Conservation (phyloP, 2,797 vertebrate genomes). For the Rallus crepitans region DNA sequence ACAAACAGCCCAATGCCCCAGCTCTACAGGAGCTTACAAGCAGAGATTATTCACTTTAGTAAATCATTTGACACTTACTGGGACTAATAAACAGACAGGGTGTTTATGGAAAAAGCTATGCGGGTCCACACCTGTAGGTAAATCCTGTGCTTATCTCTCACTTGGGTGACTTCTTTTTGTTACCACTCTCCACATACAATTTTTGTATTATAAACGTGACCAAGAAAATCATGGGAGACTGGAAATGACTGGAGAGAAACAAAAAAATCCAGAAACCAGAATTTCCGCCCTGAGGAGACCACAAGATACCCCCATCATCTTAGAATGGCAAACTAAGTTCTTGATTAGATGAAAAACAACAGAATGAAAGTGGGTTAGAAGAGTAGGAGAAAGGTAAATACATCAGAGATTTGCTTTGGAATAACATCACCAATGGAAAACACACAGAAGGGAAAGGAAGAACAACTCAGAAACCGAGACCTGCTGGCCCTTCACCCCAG, state of each 20-base stretch:
- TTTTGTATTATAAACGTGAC: neutral
- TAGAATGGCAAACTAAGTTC: neutral
- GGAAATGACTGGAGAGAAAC: neutral
- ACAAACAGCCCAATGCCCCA: neutral
- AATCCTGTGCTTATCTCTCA: neutral
- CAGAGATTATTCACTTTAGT: neutral
- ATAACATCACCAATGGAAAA: neutral
- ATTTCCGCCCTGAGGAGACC: neutral
- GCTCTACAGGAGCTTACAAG: neutral
- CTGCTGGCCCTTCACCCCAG: accelerated
- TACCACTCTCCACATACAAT: neutral
- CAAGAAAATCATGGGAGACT: neutral
- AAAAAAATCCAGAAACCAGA: neutral
- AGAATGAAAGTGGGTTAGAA: neutral
- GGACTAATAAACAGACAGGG: neutral
- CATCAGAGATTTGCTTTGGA: neutral
- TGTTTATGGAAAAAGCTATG: neutral
- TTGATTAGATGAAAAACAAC: neutral
- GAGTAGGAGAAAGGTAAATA: accelerated
- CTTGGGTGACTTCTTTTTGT: neutral
- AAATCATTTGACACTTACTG: neutral
- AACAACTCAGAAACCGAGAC: neutral
- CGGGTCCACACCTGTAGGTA: neutral
- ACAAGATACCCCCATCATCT: neutral
- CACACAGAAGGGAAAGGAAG: neutral